Conservation (phyloP, 2,797 vertebrate species). For the Pseudochirops cupreus region DNA sequence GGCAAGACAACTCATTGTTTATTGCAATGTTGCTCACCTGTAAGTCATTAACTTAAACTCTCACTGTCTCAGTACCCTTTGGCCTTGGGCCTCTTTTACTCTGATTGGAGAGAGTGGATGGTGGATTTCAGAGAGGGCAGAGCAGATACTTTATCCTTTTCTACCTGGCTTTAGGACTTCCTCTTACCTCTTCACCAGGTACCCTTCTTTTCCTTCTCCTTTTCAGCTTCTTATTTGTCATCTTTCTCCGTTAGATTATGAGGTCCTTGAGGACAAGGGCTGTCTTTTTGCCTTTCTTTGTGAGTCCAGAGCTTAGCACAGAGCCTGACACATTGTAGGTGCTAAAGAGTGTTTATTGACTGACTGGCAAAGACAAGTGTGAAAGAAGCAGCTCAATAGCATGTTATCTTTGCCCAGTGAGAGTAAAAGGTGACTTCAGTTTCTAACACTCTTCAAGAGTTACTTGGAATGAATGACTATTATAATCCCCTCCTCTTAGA, state of each 20-base stretch:
- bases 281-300: neutral
- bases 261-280: neutral
- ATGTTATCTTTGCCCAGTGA: neutral
- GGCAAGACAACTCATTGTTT: neutral
- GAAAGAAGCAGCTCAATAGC: neutral
- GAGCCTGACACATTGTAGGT: neutral
- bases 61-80: neutral
- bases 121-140: neutral
- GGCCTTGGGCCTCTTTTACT: neutral
- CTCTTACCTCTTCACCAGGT: neutral
- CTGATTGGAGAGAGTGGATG: neutral
- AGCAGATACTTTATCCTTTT: neutral
- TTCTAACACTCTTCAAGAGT: neutral
- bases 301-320: neutral
- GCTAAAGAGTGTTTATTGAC: neutral
- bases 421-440: neutral
- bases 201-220: neutral
- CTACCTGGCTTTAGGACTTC: neutral
- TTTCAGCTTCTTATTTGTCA: neutral
- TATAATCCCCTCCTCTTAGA: neutral
- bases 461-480: neutral
- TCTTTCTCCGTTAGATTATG: neutral
- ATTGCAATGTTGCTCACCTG: neutral
- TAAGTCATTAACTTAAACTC: neutral
- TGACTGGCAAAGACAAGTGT: neutral